These are phyloP conservation scores for Zosterops japonicus DNA, from an alignment of 2,113 vertebrate genomes.

Conservation along the genomic window DNA sequence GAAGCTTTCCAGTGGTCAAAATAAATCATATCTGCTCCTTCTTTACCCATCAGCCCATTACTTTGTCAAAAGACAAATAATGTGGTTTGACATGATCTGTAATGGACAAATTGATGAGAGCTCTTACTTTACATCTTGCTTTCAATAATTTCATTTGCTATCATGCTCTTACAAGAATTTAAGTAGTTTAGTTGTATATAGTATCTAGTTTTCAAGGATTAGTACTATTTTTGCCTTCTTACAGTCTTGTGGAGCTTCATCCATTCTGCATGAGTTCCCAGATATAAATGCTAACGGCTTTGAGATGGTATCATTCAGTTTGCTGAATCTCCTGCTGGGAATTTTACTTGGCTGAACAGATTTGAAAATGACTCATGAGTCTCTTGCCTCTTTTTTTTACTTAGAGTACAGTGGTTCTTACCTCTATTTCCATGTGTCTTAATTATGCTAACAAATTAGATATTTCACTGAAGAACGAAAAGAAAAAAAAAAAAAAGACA, in stretches of 20 bases:
- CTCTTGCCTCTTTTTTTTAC: background rate
- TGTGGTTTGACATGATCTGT: background rate
- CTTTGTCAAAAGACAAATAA: background rate
- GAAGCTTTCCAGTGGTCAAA: slow-evolving; percentile 6
- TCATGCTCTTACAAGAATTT: background rate
- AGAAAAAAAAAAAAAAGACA: background rate
- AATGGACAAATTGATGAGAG: background rate
- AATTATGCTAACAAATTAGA: background rate
- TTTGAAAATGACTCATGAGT: background rate
- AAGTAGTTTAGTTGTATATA: background rate
- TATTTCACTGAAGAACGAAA: background rate
- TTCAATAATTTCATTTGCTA: background rate
- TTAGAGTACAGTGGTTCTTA: background rate
- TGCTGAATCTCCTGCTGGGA: slow-evolving; percentile 8
- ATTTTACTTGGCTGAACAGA: slow-evolving; percentile 20
- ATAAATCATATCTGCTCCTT: slow-evolving; percentile 3
- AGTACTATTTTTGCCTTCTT: background rate
- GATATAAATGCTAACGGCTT: background rate
- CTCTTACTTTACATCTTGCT: background rate
- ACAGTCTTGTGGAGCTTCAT: background rate
- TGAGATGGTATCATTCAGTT: slow-evolving; percentile 24
- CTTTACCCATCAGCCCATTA: background rate
- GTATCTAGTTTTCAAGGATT: background rate
- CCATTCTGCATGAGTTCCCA: slow-evolving; percentile 23
- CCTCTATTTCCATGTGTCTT: background rate